Conservation (phyloP, 2,797 vertebrate genomes). For the Rhabdomys pumilio region DNA sequence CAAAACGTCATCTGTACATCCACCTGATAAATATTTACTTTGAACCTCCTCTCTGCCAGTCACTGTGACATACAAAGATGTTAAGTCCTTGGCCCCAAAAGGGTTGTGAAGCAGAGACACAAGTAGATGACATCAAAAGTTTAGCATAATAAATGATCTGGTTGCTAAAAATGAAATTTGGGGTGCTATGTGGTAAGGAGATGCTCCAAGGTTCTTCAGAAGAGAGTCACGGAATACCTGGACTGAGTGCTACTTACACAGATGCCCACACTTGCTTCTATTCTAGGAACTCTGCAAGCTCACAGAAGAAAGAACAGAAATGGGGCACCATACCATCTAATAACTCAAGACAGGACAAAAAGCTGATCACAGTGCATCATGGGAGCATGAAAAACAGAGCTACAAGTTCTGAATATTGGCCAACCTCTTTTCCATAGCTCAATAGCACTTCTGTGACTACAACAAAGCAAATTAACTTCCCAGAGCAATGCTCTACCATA, state of each 20-base stretch:
- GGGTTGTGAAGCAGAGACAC: neutral
- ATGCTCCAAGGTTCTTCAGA: conserved; percentile 13
- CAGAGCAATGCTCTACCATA: neutral
- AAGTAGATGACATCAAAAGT: conserved; percentile 21
- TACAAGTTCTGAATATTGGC: conserved; percentile 4
- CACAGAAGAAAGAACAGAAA: neutral
- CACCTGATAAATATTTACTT: conserved; percentile 64
- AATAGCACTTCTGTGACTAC: neutral
- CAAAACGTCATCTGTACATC: conserved; percentile 43
- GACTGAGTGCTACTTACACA: neutral
- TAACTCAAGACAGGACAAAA: conserved; percentile 18
- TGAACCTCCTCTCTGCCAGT: neutral
- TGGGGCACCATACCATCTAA: neutral
- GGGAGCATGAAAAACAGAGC: neutral
- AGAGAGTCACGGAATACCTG: neutral
- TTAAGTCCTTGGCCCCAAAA: neutral
- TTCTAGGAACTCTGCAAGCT: conserved; percentile 39
- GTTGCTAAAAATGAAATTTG: neutral
- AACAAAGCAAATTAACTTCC: neutral
- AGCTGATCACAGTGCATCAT: neutral
- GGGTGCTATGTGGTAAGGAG: neutral
- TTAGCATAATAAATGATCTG: neutral
- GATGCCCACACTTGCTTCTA: neutral
- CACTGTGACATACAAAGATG: neutral
- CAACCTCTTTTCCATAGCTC: neutral